Evolutionary conservation across 2,113 vertebrate species (phyloP), one percentile per base, ranked within the genome.

Genomic region (Brachirus orientalis): DNA sequence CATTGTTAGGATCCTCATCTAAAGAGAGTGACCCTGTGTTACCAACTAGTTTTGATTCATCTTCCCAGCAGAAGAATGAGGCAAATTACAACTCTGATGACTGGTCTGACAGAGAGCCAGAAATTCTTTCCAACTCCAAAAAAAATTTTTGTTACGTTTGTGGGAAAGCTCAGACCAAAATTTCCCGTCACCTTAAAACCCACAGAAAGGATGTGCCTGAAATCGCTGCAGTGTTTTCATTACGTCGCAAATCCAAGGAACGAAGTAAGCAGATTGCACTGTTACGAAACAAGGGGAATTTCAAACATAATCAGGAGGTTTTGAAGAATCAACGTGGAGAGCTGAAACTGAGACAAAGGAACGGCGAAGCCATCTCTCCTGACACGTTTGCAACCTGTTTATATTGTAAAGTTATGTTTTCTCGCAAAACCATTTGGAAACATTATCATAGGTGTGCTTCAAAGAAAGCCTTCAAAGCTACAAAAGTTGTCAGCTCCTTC

Each of bases 111-210:
- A 36, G 1, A 33, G 17, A 57, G 3, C 4, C 13, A 10, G 28
- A 66, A 69, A 8, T 2, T 0, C 5, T 38, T 10, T 10, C 47
- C 14, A 13, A 1, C n/a, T 40, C 56, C 8, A 67, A 9, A 0
- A 85, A 0, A 0, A 85, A 90, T 17, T 85, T 72, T 44, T 90
- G 89, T 45, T 90, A 69, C 1, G 22, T 90, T 18, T 90, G 89
- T 1, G 80, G 73, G 7, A 58, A 9, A 40, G 1, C 63, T 17
- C 35, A 51, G 9, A 2, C 13, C 0, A 86, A 84, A 71, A 60
- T 87, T 9, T 17, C 76, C 28, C 84, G 79, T 4, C 86, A 88
- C 54, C 64, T 88, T 36, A 48, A 37, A 3, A 82, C 17, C 0
- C 87, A 89, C 3, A 72, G 19, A 19, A 16, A 56, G 0, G 12